Percentiles rank a stretch among this genome's conserved stretches.
Evolutionary conservation across 2,113 vertebrate species (phyloP).

Genomic region (Silurus glanis): DNA sequence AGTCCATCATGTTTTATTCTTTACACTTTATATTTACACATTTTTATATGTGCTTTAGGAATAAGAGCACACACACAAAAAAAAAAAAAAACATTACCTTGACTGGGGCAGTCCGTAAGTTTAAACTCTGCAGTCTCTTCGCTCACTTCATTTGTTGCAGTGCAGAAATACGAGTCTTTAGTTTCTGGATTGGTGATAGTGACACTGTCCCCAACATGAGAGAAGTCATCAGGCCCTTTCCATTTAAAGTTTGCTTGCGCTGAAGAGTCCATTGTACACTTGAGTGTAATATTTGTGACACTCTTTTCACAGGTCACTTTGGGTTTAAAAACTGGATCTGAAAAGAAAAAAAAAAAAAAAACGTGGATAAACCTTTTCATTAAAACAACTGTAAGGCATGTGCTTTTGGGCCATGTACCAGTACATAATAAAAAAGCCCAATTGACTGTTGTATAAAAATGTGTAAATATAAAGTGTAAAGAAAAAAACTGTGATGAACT

Average conservation of each 20-base stretch:
- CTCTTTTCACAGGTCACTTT: neutral
- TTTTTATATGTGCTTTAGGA: too few species aligned
- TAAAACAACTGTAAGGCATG: neutral
- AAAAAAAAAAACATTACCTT: neutral
- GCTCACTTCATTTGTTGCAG: constrained; percentile 24
- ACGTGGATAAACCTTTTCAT: neutral
- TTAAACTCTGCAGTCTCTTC: neutral
- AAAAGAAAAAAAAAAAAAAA: neutral
- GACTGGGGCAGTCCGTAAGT: accelerated
- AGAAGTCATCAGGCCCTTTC: neutral
- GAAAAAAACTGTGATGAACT: too few species aligned
- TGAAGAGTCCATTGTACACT: neutral
- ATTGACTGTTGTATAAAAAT: neutral
- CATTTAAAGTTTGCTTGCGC: neutral
- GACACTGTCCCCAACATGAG: neutral
- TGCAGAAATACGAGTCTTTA: neutral
- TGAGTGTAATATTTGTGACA: neutral
- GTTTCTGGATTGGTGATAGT: neutral
- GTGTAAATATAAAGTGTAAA: neutral
- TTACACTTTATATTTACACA: too few species aligned
- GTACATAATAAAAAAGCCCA: neutral
- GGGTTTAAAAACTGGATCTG: neutral
- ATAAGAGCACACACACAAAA: neutral
- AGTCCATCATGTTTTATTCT: too few species aligned
- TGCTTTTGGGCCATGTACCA: neutral